A percentile compares a stretch with the other conserved stretches of the same genome.
Evolutionary conservation across 2,113 vertebrate species (phyloP).

Genomic region (Cynocephalus volans): DNA sequence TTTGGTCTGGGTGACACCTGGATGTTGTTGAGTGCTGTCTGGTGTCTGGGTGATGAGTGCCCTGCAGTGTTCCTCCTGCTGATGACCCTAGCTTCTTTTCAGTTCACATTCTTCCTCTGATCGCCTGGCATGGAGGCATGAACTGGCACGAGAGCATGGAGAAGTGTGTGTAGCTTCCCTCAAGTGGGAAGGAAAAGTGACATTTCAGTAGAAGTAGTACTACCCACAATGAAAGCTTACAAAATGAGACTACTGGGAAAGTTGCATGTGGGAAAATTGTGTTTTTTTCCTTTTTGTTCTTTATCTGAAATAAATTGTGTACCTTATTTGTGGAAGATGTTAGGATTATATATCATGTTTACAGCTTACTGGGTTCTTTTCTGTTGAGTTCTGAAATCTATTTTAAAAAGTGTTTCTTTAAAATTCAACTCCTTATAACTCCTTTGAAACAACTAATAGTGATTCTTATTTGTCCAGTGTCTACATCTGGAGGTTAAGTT

Average conservation of each 20-base stretch:
- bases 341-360: background rate
- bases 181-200: background rate
- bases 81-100: background rate
- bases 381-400: slow-evolving; percentile 15
- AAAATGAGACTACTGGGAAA: background rate
- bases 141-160: background rate
- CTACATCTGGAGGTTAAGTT: background rate
- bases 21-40: background rate
- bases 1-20: background rate
- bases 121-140: background rate
- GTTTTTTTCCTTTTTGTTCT: background rate
- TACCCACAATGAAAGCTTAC: background rate
- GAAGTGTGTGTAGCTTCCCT: background rate
- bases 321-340: background rate
- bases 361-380: background rate
- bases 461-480: background rate
- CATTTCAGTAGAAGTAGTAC: background rate
- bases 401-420: background rate
- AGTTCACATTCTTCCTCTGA: background rate
- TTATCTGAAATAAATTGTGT: background rate
- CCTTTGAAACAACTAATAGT: background rate
- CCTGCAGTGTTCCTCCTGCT: background rate
- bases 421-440: background rate
- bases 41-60: background rate
- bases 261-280: background rate